Percentiles rank a stretch among this genome's conserved stretches.
These are phyloP conservation scores for Plagodis dolabraria DNA, from an alignment of 2,888 invertebrate species.

Conservation along the genomic window DNA sequence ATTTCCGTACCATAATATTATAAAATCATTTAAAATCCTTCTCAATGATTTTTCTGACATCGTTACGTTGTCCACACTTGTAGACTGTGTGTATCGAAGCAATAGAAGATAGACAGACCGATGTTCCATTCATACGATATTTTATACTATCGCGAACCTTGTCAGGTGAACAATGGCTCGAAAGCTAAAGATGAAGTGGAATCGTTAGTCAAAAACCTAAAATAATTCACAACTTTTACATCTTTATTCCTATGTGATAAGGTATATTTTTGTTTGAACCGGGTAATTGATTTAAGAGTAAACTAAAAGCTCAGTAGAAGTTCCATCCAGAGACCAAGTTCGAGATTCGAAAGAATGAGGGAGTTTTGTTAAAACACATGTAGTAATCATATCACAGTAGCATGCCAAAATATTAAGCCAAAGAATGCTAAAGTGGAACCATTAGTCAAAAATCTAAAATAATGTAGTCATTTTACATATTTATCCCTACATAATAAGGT, in stretches of 20 bases:
- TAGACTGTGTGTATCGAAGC: conserved; percentile 47
- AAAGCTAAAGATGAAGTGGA: conserved; percentile 67
- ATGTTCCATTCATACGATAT: conserved; percentile 66
- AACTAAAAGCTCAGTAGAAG: conserved; percentile 9
- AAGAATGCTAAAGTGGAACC: not conserved
- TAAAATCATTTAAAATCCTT: not conserved
- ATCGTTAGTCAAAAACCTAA: conserved; percentile 61
- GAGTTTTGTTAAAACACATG: not conserved
- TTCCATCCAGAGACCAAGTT: conserved; percentile 7
- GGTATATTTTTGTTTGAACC: conserved; percentile 35
- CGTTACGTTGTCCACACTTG: not conserved
- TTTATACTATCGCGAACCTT: conserved; percentile 77
- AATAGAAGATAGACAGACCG: conserved; percentile 66
- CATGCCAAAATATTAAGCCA: no score
- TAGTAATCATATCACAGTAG: no score
- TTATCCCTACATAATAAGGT: no score
- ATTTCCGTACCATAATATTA: no score
- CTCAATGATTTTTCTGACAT: no score
- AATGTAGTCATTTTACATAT: no score
- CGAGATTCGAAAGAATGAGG: not conserved
- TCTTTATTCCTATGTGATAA: conserved; percentile 34
- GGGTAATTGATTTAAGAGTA: conserved; percentile 23
- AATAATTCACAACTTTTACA: conserved; percentile 34
- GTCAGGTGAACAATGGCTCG: conserved; percentile 72
- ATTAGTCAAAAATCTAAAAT: no score